A percentile compares a stretch with the other conserved stretches of the same genome.
These are phyloP conservation scores for Egretta garzetta DNA, from an alignment of 2,113 vertebrate genomes.

Conservation along the genomic window DNA sequence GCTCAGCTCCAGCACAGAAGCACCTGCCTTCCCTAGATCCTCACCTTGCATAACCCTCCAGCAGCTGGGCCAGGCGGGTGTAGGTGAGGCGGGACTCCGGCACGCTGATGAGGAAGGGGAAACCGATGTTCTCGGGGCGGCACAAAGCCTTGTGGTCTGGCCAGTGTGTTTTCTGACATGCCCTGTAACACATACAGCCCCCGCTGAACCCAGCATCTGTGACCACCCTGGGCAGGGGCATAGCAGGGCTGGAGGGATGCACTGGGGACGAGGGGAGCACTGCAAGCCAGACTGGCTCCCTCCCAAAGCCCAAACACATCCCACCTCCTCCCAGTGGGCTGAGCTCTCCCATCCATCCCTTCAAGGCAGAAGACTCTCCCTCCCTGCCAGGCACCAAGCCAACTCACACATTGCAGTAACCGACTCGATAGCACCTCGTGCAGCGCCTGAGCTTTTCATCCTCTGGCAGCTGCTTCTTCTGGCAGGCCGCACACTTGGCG, in stretches of 20 bases:
- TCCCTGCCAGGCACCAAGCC: background rate
- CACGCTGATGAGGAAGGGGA: conserved; percentile 93
- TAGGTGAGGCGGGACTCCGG: conserved; percentile 93
- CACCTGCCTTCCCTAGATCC: background rate
- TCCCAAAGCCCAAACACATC: background rate
- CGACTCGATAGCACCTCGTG: conserved; percentile 95
- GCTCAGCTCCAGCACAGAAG: background rate
- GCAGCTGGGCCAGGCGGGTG: conserved; percentile 86
- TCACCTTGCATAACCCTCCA: conserved; percentile 95
- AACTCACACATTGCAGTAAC: conserved; percentile 98
- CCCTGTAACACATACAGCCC: conserved; percentile 67
- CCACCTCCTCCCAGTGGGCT: background rate
- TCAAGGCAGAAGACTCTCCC: background rate
- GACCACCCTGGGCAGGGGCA: background rate
- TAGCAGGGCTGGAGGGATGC: background rate
- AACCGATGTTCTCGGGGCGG: conserved; percentile 91
- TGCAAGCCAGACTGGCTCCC: background rate
- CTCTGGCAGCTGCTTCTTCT: conserved; percentile 89
- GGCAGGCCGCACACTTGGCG: conserved; percentile 92
- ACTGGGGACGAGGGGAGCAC: rapidly evolving
- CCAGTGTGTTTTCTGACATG: conserved; percentile 95
- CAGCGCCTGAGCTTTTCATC: conserved; percentile 96
- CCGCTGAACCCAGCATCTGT: background rate
- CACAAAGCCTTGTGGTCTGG: conserved; percentile 89
- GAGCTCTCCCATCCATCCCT: background rate